phyloP scores from a whole-genome alignment of 2,888 invertebrate species.

The Microplitis manilae region DNA sequence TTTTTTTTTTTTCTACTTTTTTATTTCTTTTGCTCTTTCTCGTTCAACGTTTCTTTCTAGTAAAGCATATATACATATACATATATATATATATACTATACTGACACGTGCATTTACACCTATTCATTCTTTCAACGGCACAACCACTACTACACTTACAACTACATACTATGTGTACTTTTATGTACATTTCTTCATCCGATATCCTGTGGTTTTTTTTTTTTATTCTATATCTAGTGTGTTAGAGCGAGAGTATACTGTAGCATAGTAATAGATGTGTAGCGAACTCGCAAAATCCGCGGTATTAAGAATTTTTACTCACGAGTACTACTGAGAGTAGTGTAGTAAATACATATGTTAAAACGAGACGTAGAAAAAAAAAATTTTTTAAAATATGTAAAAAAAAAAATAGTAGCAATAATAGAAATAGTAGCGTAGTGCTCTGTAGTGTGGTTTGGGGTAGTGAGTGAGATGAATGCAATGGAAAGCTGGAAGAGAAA shows the following conservation, averaged over 20 bases:
- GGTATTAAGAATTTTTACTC: slow-evolving; percentile 37
- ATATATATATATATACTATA: neutral
- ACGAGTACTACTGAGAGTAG: slow-evolving; percentile 9
- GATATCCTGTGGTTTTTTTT: neutral
- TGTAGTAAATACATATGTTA: slow-evolving; percentile 21
- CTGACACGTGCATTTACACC: slow-evolving; percentile 8
- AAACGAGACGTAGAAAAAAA: slow-evolving; percentile 5
- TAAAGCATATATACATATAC: neutral
- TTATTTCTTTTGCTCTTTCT: slow-evolving; percentile 29
- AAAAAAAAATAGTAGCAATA: slow-evolving; percentile 25
- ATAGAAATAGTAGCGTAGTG: neutral
- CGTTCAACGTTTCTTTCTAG: slow-evolving; percentile 45
- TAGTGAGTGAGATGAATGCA: slow-evolving; percentile 2
- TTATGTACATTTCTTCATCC: slow-evolving; percentile 2
- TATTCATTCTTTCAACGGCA: slow-evolving; percentile 35
- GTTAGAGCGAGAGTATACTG: slow-evolving; percentile 21
- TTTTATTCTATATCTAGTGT: neutral
- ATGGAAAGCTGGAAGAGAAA: neutral
- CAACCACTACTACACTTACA: slow-evolving; percentile 16
- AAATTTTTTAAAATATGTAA: slow-evolving; percentile 13
- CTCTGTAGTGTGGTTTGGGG: slow-evolving; percentile 4
- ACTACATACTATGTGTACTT: neutral
- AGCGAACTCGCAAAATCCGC: slow-evolving; percentile 37
- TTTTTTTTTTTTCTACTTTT: neutral
- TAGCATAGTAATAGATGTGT: neutral